Evolutionary conservation across 2,797 vertebrate genomes (phyloP).

Genomic region (Paguma larvata): DNA sequence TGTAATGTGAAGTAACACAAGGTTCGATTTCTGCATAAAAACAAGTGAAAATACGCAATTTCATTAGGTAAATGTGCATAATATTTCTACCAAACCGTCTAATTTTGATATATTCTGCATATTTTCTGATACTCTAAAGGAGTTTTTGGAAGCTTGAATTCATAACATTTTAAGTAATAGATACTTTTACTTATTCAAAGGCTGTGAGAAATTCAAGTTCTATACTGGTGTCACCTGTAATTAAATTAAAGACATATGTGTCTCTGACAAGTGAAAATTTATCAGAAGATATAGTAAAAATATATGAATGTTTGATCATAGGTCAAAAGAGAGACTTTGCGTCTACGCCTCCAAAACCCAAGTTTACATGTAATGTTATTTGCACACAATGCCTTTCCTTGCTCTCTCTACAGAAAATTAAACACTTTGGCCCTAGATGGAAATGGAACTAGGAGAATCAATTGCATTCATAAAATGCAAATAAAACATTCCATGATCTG

Average conservation of each 20-base stretch:
- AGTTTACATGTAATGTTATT: slow-evolving; percentile 17
- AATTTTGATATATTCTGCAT: slow-evolving; percentile 24
- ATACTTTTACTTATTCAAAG: slow-evolving; percentile 60
- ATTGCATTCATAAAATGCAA: not conserved
- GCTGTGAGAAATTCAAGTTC: not conserved
- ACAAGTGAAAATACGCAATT: not conserved
- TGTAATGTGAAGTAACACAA: not conserved
- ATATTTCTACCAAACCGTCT: slow-evolving; percentile 3
- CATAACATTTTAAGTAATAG: slow-evolving; percentile 25
- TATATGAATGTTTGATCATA: slow-evolving; percentile 30
- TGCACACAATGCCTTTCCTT: not conserved
- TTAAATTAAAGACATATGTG: slow-evolving; percentile 25
- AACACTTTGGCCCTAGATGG: not conserved
- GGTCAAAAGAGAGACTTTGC: slow-evolving; percentile 33
- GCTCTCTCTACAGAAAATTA: slow-evolving; percentile 48
- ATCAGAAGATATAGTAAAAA: slow-evolving; percentile 21
- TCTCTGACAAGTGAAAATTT: slow-evolving; percentile 27
- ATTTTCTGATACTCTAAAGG: slow-evolving; percentile 56
- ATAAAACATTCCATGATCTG: not conserved
- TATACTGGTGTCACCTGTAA: not conserved
- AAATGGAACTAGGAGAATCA: slow-evolving; percentile 18
- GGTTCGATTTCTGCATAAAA: slow-evolving; percentile 45
- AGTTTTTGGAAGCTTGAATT: slow-evolving; percentile 41
- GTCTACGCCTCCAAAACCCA: not conserved
- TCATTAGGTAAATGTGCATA: not conserved